Base-by-base conservation (phyloP, 2,888 invertebrate genomes). In the Monopis laevigella region DNA sequence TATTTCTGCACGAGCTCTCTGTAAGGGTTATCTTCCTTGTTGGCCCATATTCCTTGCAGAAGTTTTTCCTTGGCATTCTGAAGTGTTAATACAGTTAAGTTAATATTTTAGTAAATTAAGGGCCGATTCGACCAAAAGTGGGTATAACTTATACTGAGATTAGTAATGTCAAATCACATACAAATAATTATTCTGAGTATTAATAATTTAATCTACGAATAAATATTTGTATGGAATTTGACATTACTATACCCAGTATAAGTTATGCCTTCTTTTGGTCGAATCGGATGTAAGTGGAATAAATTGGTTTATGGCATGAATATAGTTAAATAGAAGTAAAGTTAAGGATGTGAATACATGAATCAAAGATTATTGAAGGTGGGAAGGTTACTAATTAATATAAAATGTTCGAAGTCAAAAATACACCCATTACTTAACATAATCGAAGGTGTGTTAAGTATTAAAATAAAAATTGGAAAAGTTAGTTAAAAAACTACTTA, bases 1-100 rank as follows among this genome's bases (percentile, higher is more conserved):
- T 92, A 93, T 63, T 93, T 93, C 62, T 92, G 90, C 40, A 92
- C 91, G 51, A 93, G 77, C 43, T 88, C 89, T 57, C 89, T 84
- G 68, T 92, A 93, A 0, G 90, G 88, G 64, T 90, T 90, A 50
- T 78, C 74, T 56, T 73, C 78, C 56, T 78, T 80, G 53, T 80
- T 80, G 36, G 80, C 80, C 80, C 80, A 81, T 52, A 74, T 75
- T 53, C 80, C 78, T 59, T 78, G 78, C 26, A 78, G 75, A 53
- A 78, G 56, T 52, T 80, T 80, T 56, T 78, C 77, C 66, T 80
- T 82, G 45, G 78, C 73, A 51, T 75, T 78, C 80, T 78, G 78
- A 45, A 32, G 11, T 21, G 19, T 29, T 29, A 29, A 12, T 36
- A n/a, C n/a, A n/a, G n/a, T n/a, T n/a, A n/a, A n/a, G n/a, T n/a